These are phyloP conservation scores for Aramus guarauna DNA, from an alignment of 2,113 vertebrate species.

Conservation along the genomic window DNA sequence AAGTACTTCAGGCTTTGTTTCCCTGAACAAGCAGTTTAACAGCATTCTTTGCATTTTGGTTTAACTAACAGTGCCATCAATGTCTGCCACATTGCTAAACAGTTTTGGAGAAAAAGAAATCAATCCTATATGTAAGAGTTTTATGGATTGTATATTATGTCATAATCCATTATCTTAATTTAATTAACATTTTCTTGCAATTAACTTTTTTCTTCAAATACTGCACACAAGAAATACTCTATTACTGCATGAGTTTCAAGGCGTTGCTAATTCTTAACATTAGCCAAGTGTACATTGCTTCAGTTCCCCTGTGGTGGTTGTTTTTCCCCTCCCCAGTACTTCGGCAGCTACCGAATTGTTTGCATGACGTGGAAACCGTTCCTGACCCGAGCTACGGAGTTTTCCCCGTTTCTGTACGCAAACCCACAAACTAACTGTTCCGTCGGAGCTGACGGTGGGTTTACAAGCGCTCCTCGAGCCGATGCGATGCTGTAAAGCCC, in stretches of 20 bases:
- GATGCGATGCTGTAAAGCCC: background rate
- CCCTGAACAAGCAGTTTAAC: constrained; percentile 54
- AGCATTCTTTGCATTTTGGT: constrained; percentile 59
- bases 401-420: background rate
- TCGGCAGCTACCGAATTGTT: background rate
- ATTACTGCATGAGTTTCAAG: background rate
- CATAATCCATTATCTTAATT: background rate
- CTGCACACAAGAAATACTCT: background rate
- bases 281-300: background rate
- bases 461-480: background rate
- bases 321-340: background rate
- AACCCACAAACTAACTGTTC: too few relatives aligned
- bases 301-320: rapidly evolving
- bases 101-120: background rate
- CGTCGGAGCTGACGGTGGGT: background rate
- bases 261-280: background rate
- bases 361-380: background rate
- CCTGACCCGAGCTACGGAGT: background rate
- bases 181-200: background rate
- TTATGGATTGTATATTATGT: background rate
- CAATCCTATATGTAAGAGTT: background rate
- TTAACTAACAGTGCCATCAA: constrained; percentile 72
- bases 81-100: background rate
- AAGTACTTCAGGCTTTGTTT: constrained; percentile 80
- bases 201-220: background rate